phyloP scores from a whole-genome alignment of 1,140 invertebrate species.

The Nasonia longicornis region DNA sequence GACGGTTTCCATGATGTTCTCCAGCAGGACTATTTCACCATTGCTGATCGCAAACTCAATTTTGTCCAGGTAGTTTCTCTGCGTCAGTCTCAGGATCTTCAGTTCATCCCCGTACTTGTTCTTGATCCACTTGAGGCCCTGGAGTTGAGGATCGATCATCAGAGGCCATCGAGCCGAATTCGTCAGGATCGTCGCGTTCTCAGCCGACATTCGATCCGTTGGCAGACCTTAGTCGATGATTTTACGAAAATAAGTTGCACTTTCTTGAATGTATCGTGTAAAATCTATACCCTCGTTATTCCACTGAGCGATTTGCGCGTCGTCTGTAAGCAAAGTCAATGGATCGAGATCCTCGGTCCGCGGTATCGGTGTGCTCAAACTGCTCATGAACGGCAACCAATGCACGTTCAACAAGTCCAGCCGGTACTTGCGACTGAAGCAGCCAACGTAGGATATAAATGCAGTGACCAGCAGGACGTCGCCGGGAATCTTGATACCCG shows the following conservation, averaged over 20 bases:
- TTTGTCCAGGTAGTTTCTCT: constrained; percentile 85
- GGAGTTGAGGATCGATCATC: constrained; percentile 93
- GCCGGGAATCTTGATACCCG: constrained; percentile 85
- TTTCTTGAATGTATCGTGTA: background rate
- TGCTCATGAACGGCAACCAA: constrained; percentile 81
- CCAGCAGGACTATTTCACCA: constrained; percentile 83
- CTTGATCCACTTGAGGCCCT: constrained; percentile 98
- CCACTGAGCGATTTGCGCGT: constrained; percentile 92
- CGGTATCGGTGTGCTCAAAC: constrained; percentile 79
- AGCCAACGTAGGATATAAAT: constrained; percentile 96
- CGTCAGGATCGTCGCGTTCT: constrained; percentile 93
- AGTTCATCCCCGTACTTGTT: constrained; percentile 80
- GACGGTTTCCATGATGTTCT: constrained; percentile 90
- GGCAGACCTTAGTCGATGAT: constrained; percentile 76
- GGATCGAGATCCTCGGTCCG: constrained; percentile 84
- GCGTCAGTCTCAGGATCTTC: constrained; percentile 81
- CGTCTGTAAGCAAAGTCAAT: constrained; percentile 87
- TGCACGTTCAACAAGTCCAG: constrained; percentile 82
- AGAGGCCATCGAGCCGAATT: constrained; percentile 93
- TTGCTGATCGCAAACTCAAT: constrained; percentile 85
- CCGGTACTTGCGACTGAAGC: constrained; percentile 90
- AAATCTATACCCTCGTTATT: constrained; percentile 82
- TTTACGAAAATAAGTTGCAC: constrained; percentile 28
- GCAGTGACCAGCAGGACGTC: constrained; percentile 90
- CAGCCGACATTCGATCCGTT: constrained; percentile 91